Conservation (phyloP, 2,113 vertebrate genomes). For the Bombycilla garrulus region DNA sequence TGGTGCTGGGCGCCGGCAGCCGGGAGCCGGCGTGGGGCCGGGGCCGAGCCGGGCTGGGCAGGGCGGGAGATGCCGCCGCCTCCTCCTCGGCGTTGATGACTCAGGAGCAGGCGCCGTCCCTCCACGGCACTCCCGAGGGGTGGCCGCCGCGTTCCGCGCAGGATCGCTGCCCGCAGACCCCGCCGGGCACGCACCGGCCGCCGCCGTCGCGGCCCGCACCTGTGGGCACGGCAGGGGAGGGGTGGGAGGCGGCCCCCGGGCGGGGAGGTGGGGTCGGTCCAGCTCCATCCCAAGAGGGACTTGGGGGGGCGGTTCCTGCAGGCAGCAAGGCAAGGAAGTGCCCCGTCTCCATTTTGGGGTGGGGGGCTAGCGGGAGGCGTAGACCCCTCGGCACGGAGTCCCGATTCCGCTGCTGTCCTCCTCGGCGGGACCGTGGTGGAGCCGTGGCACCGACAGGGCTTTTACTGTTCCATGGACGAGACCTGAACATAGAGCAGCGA, state of each 20-base stretch:
- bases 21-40: not conserved
- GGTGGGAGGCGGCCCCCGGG: too few relatives aligned
- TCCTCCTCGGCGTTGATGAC: not conserved
- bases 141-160: not conserved
- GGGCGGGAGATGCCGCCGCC: not conserved
- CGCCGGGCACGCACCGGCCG: not conserved
- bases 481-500: not conserved
- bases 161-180: not conserved
- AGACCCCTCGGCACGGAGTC: accelerated
- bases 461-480: not conserved
- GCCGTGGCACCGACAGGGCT: too few relatives aligned
- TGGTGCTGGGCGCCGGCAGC: not conserved
- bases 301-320: accelerated
- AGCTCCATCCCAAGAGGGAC: not conserved
- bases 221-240: not conserved
- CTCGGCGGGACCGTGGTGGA: not conserved
- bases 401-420: too few relatives aligned
- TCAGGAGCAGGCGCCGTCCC: not conserved
- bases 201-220: not conserved
- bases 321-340: accelerated
- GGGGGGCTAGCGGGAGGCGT: not conserved
- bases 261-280: too few relatives aligned
- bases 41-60: not conserved
- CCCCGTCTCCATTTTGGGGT: not conserved
- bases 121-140: not conserved